Base-by-base conservation (phyloP, 1,140 invertebrate species). In the Zaprionus inermis region DNA sequence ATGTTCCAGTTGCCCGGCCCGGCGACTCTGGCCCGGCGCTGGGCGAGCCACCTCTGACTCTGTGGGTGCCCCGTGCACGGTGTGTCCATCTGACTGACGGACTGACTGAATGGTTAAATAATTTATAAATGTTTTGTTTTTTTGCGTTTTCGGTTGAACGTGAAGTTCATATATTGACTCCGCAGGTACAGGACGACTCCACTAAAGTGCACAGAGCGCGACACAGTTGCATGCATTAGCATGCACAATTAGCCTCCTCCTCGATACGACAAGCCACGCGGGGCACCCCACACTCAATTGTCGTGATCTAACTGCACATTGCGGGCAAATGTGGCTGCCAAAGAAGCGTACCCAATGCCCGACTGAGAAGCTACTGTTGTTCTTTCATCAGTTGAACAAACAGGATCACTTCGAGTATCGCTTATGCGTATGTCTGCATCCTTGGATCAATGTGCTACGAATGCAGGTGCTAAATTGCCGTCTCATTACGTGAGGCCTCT, bases 161-260 rank as follows among this genome's bases (percentile, higher is more conserved):
- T 85, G 82, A 86, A 86, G 76, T 85, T 66, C 83, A 86, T 79
- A 80, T 86, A 82, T 57, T 65, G 68, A 76, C 68, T 72, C 60
- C 68, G 34, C 82, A 86, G 82, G 79, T 88, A 88, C 83, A 86
- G 83, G 79, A 88, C 76, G 65, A 46, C 38, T 56, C 30, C 16
- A 65, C 38, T 78, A 49, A 49, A 49, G n/a, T 20, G 44, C 44
- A 46, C 44, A 20, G 16, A 51, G 30, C 20, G 89, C 63, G 84
- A 71, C 84, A 89, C 84, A 89, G 79, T 89, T 89, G 84, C 84
- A 89, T 89, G 84, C 84, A 89, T 89, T 89, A 89, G 84, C 84
- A 89, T 89, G 76, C 84, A 89, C 78, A 89, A 89, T 89, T 89
- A 89, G 84, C 73, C 80, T 71, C 69, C 51, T 51, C 74, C 51